A percentile compares a stretch with the other conserved stretches of the same genome.
phyloP scores from a whole-genome alignment of 64 coral and sea anemone species.

The Platygyra sinensis region DNA sequence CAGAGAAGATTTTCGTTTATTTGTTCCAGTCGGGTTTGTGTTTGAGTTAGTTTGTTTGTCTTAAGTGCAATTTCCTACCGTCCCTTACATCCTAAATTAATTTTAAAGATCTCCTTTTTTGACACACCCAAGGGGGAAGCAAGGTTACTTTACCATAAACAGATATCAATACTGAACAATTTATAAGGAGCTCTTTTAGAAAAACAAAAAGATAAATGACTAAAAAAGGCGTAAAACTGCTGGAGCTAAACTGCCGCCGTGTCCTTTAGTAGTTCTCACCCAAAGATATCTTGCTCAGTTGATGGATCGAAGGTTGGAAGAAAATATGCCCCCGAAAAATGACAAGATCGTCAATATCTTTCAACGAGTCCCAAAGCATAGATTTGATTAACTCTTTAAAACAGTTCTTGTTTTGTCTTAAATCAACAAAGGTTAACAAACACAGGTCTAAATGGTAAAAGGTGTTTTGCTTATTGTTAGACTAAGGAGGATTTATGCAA shows the following conservation, averaged over 20 bases:
- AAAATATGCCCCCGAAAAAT: background rate
- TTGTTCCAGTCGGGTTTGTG: background rate
- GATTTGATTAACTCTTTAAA: background rate
- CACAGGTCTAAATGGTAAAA: background rate
- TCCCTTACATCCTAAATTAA: background rate
- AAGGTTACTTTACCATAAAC: background rate
- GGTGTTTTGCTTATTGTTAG: too few relatives aligned
- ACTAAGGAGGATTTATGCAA: background rate
- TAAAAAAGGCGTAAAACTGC: background rate
- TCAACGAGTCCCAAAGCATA: background rate
- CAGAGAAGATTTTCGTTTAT: background rate
- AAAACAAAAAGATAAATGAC: background rate
- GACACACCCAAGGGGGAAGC: background rate
- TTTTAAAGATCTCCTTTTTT: background rate
- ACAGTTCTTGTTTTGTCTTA: background rate
- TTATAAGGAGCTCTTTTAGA: background rate
- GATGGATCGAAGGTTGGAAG: background rate
- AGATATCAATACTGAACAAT: background rate
- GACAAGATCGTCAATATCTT: conserved; percentile 16
- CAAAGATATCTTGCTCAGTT: background rate
- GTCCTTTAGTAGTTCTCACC: background rate
- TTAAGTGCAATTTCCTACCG: background rate
- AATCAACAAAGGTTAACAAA: background rate
- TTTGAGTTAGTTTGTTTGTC: too few relatives aligned
- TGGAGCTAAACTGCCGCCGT: background rate